phyloP scores from a whole-genome alignment of 2,888 invertebrate genomes.

The Frankliniella intonsa region DNA sequence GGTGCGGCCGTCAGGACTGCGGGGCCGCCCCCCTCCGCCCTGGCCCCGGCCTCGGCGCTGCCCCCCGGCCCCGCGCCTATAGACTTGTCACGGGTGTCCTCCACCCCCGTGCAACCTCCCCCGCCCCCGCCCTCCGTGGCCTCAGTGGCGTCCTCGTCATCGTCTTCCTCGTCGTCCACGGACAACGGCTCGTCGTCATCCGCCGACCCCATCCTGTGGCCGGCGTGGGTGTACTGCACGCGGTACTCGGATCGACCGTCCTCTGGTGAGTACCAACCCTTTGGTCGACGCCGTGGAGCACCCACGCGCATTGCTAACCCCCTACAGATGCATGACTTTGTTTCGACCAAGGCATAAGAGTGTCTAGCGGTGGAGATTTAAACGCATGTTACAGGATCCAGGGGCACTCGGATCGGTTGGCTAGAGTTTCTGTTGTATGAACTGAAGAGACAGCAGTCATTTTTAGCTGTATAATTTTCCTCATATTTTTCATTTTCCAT shows the following conservation, averaged over 20 bases:
- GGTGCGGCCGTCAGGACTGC: background rate
- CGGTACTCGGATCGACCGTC: constrained; percentile 86
- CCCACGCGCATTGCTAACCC: no score
- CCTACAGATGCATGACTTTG: no score
- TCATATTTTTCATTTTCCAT: no score
- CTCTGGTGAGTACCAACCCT: constrained; percentile 61
- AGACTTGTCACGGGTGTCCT: constrained; percentile 15
- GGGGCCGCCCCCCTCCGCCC: background rate
- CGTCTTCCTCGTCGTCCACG: background rate
- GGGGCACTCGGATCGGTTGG: no score
- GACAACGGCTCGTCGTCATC: background rate
- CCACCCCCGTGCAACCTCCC: background rate
- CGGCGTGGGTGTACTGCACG: constrained; percentile 97
- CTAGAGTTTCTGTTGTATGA: no score
- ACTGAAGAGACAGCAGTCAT: no score
- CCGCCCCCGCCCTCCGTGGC: constrained; percentile 6
- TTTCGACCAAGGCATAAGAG: no score
- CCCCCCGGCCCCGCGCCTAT: background rate
- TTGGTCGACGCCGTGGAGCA: no score
- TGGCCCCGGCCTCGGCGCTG: background rate
- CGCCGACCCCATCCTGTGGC: constrained; percentile 57
- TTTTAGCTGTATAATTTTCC: no score
- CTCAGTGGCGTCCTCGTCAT: background rate
- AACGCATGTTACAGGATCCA: no score
- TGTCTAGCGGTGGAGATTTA: no score